phyloP scores from a whole-genome alignment of 2,797 vertebrate species.

The Pseudochirops cupreus region DNA sequence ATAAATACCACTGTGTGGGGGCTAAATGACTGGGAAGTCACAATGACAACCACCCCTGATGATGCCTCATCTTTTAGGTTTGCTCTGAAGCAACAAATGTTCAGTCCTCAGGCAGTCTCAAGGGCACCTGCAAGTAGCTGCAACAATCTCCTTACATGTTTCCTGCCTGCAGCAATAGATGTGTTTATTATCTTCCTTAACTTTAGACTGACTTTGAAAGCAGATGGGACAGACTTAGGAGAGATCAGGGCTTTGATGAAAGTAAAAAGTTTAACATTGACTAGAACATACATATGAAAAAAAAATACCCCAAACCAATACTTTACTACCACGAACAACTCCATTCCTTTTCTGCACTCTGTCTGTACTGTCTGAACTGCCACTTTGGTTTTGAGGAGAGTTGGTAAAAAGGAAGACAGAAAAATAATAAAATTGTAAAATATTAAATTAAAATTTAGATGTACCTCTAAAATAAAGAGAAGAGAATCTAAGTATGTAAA shows the following conservation, averaged over 20 bases:
- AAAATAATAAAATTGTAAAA: not conserved
- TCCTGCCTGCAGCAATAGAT: not conserved
- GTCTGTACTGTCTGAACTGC: not conserved
- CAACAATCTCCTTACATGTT: not conserved
- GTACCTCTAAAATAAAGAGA: not conserved
- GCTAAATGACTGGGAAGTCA: not conserved
- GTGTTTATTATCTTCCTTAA: not conserved
- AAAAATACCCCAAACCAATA: not conserved
- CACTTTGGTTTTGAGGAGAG: not conserved
- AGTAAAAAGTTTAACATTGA: not conserved
- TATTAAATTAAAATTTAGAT: not conserved
- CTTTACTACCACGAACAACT: not conserved
- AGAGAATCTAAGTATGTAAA: not conserved
- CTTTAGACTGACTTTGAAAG: not conserved
- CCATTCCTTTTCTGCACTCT: not conserved
- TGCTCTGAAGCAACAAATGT: not conserved
- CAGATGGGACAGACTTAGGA: not conserved
- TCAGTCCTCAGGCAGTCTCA: rapidly evolving
- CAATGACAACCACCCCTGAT: not conserved
- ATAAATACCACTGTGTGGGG: not conserved
- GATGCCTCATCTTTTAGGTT: not conserved
- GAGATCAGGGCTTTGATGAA: not conserved
- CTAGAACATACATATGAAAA: not conserved
- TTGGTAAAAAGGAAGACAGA: not conserved
- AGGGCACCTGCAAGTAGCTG: not conserved